These are phyloP conservation scores for Leptopterna dolabrata DNA, from an alignment of 2,888 invertebrate genomes.

Conservation along the genomic window DNA sequence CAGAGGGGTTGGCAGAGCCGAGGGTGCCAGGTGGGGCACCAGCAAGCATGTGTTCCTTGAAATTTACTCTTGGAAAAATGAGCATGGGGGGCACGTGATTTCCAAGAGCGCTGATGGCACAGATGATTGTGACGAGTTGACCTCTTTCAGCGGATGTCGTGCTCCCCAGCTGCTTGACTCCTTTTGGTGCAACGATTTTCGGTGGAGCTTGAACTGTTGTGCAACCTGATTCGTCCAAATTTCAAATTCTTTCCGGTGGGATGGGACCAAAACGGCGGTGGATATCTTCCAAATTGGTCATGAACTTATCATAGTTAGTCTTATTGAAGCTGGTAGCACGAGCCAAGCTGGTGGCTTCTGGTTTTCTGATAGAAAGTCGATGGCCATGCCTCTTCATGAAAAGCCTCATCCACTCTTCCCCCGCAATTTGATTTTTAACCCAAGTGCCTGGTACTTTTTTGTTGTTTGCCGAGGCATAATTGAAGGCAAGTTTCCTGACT, in stretches of 20 bases:
- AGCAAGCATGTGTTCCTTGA: slow-evolving; percentile 63
- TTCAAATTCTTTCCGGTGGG: too few species aligned
- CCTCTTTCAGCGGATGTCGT: too few species aligned
- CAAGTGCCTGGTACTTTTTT: slow-evolving; percentile 55
- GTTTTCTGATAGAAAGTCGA: slow-evolving; percentile 27
- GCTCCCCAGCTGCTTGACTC: slow-evolving; percentile 62
- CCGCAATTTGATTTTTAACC: slow-evolving; percentile 55
- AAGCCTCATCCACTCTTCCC: slow-evolving; percentile 56
- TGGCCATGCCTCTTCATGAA: slow-evolving; percentile 33
- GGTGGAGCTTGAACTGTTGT: slow-evolving; percentile 63
- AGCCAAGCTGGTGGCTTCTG: too few species aligned
- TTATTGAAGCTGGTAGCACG: slow-evolving; percentile 23
- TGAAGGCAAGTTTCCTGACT: slow-evolving; percentile 57
- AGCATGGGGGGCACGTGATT: too few species aligned
- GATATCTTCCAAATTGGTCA: too few species aligned
- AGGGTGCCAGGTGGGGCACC: slow-evolving; percentile 63
- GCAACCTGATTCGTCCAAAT: slow-evolving; percentile 62
- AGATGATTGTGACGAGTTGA: slow-evolving; percentile 61
- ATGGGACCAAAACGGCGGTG: too few species aligned
- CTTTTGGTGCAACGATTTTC: slow-evolving; percentile 60
- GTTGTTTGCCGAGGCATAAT: slow-evolving; percentile 48
- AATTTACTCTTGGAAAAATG: slow-evolving; percentile 63
- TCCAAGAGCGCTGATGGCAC: slow-evolving; percentile 61
- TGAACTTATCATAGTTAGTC: not conserved
- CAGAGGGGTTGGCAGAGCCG: slow-evolving; percentile 62